Evolutionary conservation across 2,888 invertebrate species (phyloP).

Genomic region (Xylocampa areola): DNA sequence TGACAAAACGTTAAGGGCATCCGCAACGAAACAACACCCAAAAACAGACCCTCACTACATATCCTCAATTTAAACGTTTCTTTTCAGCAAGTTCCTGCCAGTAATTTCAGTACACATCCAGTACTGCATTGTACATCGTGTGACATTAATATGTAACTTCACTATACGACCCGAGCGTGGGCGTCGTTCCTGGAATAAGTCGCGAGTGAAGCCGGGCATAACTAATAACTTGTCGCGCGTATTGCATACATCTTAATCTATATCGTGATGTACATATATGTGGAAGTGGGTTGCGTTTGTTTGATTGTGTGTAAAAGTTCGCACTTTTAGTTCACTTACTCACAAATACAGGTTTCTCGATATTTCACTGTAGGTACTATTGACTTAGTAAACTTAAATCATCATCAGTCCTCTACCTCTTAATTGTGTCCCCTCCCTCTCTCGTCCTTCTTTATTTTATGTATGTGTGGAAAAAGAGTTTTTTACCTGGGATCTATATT

Average conservation of each 20-base stretch:
- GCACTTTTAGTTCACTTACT: not conserved
- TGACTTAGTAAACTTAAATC: no score
- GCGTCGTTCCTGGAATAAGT: slow-evolving; percentile 70
- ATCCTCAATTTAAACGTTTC: slow-evolving; percentile 3
- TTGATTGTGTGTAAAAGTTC: not conserved
- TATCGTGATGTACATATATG: slow-evolving; percentile 17
- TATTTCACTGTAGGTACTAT: no score
- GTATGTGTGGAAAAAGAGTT: no score
- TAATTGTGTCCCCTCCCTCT: no score
- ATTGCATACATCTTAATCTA: slow-evolving; percentile 65
- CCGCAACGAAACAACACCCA: no score
- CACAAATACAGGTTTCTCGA: not conserved
- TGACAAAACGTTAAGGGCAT: no score
- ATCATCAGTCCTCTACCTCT: no score
- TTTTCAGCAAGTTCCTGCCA: slow-evolving; percentile 15
- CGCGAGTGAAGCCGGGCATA: slow-evolving; percentile 65
- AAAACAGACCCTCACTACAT: not conserved
- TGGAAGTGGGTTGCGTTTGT: not conserved
- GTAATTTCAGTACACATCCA: slow-evolving; percentile 56
- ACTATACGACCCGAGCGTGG: slow-evolving; percentile 65
- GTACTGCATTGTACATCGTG: slow-evolving; percentile 34
- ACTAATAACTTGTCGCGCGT: slow-evolving; percentile 70
- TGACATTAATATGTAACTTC: slow-evolving; percentile 71
- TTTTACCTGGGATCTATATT: no score
- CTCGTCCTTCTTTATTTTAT: no score